These are phyloP conservation scores for Cryptops parisi DNA, from an alignment of 2,888 invertebrate genomes.

Conservation along the genomic window DNA sequence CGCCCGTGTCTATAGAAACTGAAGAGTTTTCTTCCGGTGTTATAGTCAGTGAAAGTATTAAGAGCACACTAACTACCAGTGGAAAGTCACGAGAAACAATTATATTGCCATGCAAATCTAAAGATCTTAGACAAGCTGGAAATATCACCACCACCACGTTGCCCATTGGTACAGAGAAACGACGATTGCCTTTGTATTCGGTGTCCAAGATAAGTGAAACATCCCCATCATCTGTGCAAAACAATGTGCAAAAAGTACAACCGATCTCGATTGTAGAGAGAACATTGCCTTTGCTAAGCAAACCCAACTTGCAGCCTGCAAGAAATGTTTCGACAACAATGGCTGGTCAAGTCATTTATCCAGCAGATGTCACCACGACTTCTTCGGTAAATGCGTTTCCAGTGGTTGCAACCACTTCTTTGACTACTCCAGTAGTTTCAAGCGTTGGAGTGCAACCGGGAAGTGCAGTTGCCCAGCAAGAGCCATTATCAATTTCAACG, in stretches of 20 bases:
- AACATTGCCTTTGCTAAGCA: neutral
- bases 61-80: no score
- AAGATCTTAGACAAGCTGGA: no score
- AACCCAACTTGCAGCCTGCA: no score
- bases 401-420: neutral
- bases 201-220: neutral
- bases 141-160: no score
- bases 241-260: neutral
- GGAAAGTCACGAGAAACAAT: no score
- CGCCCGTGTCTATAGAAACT: neutral
- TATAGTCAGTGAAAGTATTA: no score
- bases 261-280: neutral
- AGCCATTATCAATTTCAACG: neutral
- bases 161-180: neutral
- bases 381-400: neutral
- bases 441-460: neutral
- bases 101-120: no score
- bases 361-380: no score
- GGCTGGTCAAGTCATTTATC: no score
- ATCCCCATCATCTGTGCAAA: neutral
- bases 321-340: no score
- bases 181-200: neutral
- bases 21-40: no score
- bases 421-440: neutral
- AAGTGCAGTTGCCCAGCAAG: neutral